These are phyloP conservation scores for Chaetogeoica ovagalla DNA, from an alignment of 2,888 invertebrate genomes.

Conservation along the genomic window DNA sequence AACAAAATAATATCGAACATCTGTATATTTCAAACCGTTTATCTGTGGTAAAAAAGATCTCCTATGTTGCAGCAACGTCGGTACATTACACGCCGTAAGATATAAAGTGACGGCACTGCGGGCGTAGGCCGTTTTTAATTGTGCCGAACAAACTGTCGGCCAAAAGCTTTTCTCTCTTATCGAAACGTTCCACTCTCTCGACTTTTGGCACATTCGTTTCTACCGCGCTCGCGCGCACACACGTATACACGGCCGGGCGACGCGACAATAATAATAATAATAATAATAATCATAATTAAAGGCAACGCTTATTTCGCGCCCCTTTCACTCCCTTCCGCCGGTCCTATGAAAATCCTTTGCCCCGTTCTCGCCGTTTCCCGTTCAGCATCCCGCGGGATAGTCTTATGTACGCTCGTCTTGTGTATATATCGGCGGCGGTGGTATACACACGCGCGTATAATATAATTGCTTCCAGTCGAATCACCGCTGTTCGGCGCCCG, in stretches of 20 bases:
- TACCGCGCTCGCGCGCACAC: background rate
- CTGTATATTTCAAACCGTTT: slow-evolving; percentile 38
- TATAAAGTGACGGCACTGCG: too few relatives aligned
- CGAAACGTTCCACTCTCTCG: slow-evolving; percentile 53
- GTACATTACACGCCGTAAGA: too few relatives aligned
- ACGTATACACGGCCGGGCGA: background rate
- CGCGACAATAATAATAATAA: too few relatives aligned
- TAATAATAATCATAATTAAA: too few relatives aligned
- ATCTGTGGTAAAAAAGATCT: slow-evolving; percentile 36
- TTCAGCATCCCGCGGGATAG: background rate
- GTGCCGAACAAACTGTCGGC: slow-evolving; percentile 49
- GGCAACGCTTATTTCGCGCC: slow-evolving; percentile 32
- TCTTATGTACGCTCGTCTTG: background rate
- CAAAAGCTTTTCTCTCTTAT: slow-evolving; percentile 52
- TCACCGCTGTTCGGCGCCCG: slow-evolving; percentile 49
- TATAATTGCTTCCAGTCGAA: slow-evolving; percentile 51
- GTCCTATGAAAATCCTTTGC: slow-evolving; percentile 38
- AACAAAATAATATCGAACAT: slow-evolving; percentile 40
- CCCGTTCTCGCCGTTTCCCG: background rate
- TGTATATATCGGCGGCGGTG: background rate
- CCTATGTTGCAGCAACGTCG: background rate
- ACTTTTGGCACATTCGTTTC: slow-evolving; percentile 42
- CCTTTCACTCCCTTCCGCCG: background rate
- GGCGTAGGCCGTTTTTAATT: slow-evolving; percentile 31
- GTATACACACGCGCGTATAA: background rate